Evolutionary conservation across 2,113 vertebrate genomes (phyloP).

Genomic region (rat (Rattus norvegicus)): GRCr8 NC_086026.1:70349501-70350000

Average conservation of each 20-base stretch:
- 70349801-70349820: neutral
- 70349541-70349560: neutral
- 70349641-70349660: rapidly evolving
- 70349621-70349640: neutral
- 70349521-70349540: neutral
- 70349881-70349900: neutral
- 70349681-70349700: rapidly evolving
- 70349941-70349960: neutral
- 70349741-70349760: neutral
- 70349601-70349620: neutral
- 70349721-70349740: neutral
- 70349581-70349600: neutral
- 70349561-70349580: neutral
- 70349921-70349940: neutral
- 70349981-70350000: neutral
- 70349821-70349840: neutral
- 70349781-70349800: neutral
- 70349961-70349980: neutral
- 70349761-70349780: neutral
- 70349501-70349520: neutral
- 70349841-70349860: neutral
- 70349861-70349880: neutral
- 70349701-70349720: neutral
- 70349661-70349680: neutral
- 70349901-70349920: neutral